Base-by-base conservation (phyloP, 2,797 vertebrate species). In the Loris lydekkerianus region DNA sequence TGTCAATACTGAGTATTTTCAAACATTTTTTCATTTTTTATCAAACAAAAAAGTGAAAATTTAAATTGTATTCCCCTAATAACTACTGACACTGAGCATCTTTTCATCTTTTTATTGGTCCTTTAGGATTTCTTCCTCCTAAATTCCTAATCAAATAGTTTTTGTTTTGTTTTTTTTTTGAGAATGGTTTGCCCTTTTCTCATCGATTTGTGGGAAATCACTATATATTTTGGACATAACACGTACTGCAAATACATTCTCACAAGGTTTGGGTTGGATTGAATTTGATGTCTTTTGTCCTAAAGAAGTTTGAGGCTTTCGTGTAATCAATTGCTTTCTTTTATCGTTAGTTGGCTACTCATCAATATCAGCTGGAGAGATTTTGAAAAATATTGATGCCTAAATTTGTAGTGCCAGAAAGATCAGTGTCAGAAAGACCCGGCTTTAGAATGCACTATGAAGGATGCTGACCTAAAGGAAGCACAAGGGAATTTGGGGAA, bases 61-160 rank as follows among this genome's bases (percentile, higher is more conserved):
- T 58, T 70, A 76, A 84, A 10, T 56, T 78, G n/a, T 7, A 15
- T 67, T 21, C 18, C 20, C 72, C 76, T 46, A 61, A 5, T 31
- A 34, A 69, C 37, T 18, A 29, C 17, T 21, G 34, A 92, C 3
- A 5, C 20, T 21, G 10, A 60, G 34, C 27, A 46, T 70, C 40
- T 65, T 65, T 72, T 46, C 40, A 60, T 7, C 10, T 13, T 20
- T 75, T 43, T 40, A 49, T 31, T 46, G 10, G 53, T 60, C 29
- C 69, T 81, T 17, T 7, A 29, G 11, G 13, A 8, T 43, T 83
- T 77, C 43, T 56, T 63, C 56, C 17, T 87, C 56, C 63, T 82
- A 91, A 83, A 69, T 67, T 75, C 58, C 40, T 87, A 75, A 80
- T 53, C 53, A 5, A 46, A 78, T 13, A 27, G 18, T 73, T 67